A percentile compares a stretch with the other conserved stretches of the same genome.
Evolutionary conservation across 2,888 invertebrate genomes (phyloP).

Genomic region (Macrophya alboannulata): DNA sequence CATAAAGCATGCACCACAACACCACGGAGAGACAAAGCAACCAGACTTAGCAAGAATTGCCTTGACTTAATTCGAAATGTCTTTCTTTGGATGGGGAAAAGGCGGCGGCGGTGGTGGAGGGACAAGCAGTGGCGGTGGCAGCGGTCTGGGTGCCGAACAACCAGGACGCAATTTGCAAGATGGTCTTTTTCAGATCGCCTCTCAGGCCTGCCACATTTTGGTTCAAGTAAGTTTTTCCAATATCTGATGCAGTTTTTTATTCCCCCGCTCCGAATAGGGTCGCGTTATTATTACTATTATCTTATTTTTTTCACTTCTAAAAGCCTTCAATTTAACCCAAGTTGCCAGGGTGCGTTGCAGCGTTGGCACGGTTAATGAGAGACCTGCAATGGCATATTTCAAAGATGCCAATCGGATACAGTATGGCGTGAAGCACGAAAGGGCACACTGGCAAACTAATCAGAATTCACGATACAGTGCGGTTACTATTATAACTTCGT

Average conservation of each 20-base stretch:
- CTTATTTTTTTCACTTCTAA: neutral
- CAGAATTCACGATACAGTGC: constrained; percentile 37
- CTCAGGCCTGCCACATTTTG: constrained; percentile 89
- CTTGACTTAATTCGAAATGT: constrained; percentile 66
- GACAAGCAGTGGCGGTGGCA: constrained; percentile 63
- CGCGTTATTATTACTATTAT: neutral
- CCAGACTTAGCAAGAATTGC: constrained; percentile 15
- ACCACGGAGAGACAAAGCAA: neutral
- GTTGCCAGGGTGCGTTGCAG: neutral
- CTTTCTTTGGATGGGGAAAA: constrained; percentile 73
- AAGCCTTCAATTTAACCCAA: constrained; percentile 12
- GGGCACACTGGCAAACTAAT: constrained; percentile 30
- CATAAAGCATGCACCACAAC: constrained; percentile 29
- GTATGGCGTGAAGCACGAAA: constrained; percentile 42
- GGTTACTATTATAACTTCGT: constrained; percentile 29
- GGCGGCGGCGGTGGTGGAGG: constrained; percentile 13
- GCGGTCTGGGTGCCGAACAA: constrained; percentile 66
- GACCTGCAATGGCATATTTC: constrained; percentile 29
- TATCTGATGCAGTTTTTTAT: neutral
- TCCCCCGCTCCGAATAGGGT: neutral
- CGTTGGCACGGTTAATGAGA: constrained; percentile 34
- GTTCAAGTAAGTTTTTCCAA: constrained; percentile 84
- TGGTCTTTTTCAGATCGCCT: constrained; percentile 89
- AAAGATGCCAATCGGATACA: constrained; percentile 44
- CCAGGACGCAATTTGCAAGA: constrained; percentile 85